These are phyloP conservation scores for Xerus inauris DNA, from an alignment of 2,113 vertebrate species.

Conservation along the genomic window DNA sequence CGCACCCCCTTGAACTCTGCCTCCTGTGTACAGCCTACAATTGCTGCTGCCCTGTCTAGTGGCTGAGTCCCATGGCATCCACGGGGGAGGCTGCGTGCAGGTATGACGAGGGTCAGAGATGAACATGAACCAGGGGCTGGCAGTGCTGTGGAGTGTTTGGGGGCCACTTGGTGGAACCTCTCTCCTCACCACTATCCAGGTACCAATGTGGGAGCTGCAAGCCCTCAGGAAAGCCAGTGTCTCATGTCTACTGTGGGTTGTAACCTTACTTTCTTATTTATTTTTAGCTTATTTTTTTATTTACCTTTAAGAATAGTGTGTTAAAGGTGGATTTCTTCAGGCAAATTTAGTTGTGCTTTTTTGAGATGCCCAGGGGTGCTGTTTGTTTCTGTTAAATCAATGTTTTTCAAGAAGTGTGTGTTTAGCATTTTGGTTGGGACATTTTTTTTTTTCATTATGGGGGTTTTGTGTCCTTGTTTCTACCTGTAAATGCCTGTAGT, in stretches of 20 bases:
- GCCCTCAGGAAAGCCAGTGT: rapidly evolving
- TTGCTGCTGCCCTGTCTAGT: not conserved
- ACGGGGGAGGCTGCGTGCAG: too few relatives aligned
- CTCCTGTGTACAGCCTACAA: rapidly evolving
- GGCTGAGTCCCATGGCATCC: rapidly evolving
- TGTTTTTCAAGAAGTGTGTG: not conserved
- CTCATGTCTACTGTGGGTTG: not conserved
- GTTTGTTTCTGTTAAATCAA: not conserved
- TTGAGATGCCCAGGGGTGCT: not conserved
- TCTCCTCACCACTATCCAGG: not conserved
- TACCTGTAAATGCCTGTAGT: not conserved
- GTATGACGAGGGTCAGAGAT: not conserved
- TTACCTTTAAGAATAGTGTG: not conserved
- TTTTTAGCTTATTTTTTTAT: not conserved
- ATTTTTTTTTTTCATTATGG: not conserved
- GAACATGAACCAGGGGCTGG: rapidly evolving
- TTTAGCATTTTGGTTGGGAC: not conserved
- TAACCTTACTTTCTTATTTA: not conserved
- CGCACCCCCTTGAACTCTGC: rapidly evolving
- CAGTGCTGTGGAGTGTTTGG: not conserved
- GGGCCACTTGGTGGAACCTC: too few relatives aligned
- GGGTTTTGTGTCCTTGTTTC: not conserved
- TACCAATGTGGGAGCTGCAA: not conserved
- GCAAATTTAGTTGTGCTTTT: not conserved
- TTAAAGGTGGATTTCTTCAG: not conserved